Conservation (phyloP, 2,113 vertebrate genomes). For the Rostratula benghalensis region DNA sequence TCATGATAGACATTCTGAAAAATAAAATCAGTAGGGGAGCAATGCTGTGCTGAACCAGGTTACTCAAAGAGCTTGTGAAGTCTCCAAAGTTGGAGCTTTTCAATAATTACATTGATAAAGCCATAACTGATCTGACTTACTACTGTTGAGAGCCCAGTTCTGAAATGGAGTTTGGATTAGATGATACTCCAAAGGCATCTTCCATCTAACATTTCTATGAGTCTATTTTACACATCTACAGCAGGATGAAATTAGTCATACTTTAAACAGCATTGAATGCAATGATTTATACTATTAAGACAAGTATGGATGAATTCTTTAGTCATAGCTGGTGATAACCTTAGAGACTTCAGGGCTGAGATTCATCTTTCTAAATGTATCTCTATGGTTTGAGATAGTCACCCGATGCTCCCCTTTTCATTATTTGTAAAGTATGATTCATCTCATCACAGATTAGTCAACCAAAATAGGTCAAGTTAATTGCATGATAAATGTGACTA, state of each 20-base stretch:
- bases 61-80: neutral
- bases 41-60: neutral
- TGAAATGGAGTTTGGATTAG: neutral
- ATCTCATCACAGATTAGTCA: neutral
- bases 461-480: neutral
- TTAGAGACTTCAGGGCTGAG: neutral
- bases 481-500: neutral
- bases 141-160: neutral
- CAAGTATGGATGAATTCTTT: neutral
- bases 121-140: neutral
- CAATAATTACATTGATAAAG: neutral
- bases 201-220: neutral
- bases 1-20: neutral
- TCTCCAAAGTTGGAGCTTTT: neutral
- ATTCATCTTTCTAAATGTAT: neutral
- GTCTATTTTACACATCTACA: neutral
- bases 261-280: neutral
- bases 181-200: neutral
- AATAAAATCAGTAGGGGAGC: neutral
- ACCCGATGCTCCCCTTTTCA: neutral
- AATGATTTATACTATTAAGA: neutral
- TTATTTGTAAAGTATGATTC: neutral
- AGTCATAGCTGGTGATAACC: neutral
- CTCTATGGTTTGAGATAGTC: neutral
- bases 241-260: neutral